These are phyloP conservation scores for Helleia helle DNA, from an alignment of 2,888 invertebrate genomes.

Conservation along the genomic window DNA sequence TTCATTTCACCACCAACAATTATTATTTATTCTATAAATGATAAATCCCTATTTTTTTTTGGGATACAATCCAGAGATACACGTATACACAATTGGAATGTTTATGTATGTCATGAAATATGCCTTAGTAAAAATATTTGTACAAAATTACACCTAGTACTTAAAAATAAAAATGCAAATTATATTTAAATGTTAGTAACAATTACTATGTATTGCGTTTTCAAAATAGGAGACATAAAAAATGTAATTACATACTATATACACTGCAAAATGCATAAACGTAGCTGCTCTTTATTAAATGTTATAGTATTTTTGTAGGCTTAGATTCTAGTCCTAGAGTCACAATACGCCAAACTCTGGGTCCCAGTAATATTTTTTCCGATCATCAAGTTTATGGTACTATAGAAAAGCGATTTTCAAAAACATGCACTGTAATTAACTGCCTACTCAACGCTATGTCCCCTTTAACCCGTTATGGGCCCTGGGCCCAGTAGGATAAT, in stretches of 20 bases:
- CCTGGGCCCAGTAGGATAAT: too few relatives aligned
- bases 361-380: too few relatives aligned
- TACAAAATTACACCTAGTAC: constrained; percentile 11
- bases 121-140: constrained; percentile 8
- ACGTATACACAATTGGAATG: constrained; percentile 23
- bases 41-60: background rate
- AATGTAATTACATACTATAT: background rate
- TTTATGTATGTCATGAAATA: constrained; percentile 17
- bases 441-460: too few relatives aligned
- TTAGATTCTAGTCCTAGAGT: background rate
- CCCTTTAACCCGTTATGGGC: too few relatives aligned
- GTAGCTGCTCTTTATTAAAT: background rate
- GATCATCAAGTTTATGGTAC: too few relatives aligned
- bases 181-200: background rate
- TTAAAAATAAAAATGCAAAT: constrained; percentile 18
- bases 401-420: too few relatives aligned
- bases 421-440: too few relatives aligned
- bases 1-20: constrained; percentile 3
- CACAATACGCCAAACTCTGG: background rate
- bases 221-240: background rate
- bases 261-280: too few relatives aligned
- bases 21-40: background rate
- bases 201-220: background rate
- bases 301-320: background rate
- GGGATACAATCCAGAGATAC: constrained; percentile 1